A percentile compares a stretch with the other conserved stretches of the same genome.
phyloP scores from a whole-genome alignment of 2,113 vertebrate genomes.

The Carassius carassius region DNA sequence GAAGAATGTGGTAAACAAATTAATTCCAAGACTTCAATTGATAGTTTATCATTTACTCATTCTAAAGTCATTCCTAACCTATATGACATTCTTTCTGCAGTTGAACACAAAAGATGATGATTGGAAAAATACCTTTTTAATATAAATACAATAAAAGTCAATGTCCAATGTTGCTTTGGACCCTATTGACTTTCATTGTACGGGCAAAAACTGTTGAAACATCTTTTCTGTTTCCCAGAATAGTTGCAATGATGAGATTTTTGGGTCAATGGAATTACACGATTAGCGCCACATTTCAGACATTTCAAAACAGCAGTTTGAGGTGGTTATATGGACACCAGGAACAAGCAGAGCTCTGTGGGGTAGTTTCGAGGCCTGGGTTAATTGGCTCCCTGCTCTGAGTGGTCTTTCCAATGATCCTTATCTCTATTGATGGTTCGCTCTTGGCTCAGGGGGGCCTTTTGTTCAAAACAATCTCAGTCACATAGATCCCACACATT shows the following conservation, averaged over 20 bases:
- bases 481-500: conserved; percentile 57
- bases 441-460: conserved; percentile 49
- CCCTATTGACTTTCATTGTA: not conserved
- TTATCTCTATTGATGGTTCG: conserved; percentile 56
- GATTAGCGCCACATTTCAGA: too few species aligned
- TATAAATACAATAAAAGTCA: not conserved
- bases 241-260: not conserved
- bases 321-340: not conserved
- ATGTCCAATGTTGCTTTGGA: not conserved
- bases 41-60: not conserved
- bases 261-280: not conserved
- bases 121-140: not conserved
- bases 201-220: not conserved
- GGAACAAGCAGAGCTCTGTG: conserved; percentile 33
- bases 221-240: not conserved
- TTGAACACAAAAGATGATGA: not conserved
- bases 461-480: conserved; percentile 47
- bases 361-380: conserved; percentile 40
- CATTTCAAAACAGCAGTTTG: not conserved
- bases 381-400: conserved; percentile 57
- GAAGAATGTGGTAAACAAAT: conserved; percentile 42
- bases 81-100: not conserved
- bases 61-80: too few species aligned
- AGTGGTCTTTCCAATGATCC: conserved; percentile 58
- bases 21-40: conserved; percentile 20